Percentiles rank a stretch among this genome's conserved stretches.
These are phyloP conservation scores for Drosophila gaucha DNA, from an alignment of 2,888 invertebrate genomes.

Conservation along the genomic window DNA sequence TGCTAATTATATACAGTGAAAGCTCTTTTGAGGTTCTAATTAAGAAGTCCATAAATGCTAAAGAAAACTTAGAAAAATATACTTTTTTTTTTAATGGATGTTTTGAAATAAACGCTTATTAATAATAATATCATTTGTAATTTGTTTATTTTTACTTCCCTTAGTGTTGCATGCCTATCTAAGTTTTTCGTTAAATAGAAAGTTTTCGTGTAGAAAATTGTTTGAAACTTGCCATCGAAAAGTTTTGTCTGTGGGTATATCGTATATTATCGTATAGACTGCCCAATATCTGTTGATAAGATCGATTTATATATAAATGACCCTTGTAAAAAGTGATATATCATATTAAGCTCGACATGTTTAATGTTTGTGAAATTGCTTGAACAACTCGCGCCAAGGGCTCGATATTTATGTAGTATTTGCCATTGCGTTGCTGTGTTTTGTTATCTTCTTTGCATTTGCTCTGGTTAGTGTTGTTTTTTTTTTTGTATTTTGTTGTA, in stretches of 20 bases:
- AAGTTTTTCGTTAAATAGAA: no score
- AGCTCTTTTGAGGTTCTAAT: not conserved
- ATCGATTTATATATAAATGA: conserved; percentile 1
- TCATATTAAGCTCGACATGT: conserved; percentile 6
- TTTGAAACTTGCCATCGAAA: not conserved
- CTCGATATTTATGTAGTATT: conserved; percentile 37
- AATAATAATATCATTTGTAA: no score
- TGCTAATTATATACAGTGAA: conserved; percentile 4
- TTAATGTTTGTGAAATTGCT: conserved; percentile 15
- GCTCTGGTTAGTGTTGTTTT: conserved; percentile 12
- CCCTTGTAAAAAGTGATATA: conserved; percentile 1
- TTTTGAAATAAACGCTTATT: no score
- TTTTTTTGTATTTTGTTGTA: conserved; percentile 28
- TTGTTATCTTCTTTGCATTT: conserved; percentile 41
- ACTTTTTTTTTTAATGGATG: not conserved
- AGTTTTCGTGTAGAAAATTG: no score
- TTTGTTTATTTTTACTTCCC: no score
- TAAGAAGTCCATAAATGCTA: not conserved
- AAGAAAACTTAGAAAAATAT: not conserved
- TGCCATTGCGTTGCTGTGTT: conserved; percentile 19
- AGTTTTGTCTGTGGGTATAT: not conserved
- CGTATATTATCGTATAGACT: not conserved
- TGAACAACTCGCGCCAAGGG: conserved; percentile 30
- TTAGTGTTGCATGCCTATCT: no score
- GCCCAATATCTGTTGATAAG: not conserved